phyloP scores from a whole-genome alignment of 2,888 invertebrate genomes.

The Nysson spinosus region DNA sequence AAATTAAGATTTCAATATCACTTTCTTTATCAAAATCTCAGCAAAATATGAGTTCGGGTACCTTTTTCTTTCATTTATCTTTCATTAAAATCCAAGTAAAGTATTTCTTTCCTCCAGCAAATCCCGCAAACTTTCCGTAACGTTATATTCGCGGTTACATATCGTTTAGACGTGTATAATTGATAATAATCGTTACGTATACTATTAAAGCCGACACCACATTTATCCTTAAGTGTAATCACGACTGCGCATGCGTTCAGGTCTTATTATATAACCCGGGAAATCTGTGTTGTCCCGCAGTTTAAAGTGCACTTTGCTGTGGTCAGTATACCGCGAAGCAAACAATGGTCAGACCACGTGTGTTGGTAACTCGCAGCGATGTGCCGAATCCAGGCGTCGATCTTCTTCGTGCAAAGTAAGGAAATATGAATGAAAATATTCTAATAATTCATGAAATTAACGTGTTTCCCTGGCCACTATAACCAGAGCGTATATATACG shows the following conservation, averaged over 20 bases:
- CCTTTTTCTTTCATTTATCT: background rate
- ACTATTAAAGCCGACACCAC: background rate
- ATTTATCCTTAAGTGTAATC: slow-evolving; percentile 7
- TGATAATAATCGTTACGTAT: background rate
- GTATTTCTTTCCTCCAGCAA: no score
- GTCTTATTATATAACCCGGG: slow-evolving; percentile 36
- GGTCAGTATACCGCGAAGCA: background rate
- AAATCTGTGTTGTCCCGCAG: background rate
- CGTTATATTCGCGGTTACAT: no score
- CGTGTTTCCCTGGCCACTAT: background rate
- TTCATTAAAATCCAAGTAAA: no score
- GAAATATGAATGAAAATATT: background rate
- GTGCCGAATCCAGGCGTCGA: slow-evolving; percentile 77
- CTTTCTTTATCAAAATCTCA: no score
- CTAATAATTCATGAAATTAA: background rate
- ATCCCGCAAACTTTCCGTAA: no score
- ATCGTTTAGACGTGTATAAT: no score
- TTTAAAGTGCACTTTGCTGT: background rate
- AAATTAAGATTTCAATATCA: no score
- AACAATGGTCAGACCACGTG: slow-evolving; percentile 77
- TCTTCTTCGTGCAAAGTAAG: slow-evolving; percentile 76
- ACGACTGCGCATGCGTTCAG: slow-evolving; percentile 27
- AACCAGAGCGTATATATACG: no score
- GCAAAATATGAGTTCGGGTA: no score
- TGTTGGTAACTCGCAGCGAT: slow-evolving; percentile 78